Evolutionary conservation across 2,888 invertebrate species (phyloP).

Genomic region (Tachystola acroxantha): DNA sequence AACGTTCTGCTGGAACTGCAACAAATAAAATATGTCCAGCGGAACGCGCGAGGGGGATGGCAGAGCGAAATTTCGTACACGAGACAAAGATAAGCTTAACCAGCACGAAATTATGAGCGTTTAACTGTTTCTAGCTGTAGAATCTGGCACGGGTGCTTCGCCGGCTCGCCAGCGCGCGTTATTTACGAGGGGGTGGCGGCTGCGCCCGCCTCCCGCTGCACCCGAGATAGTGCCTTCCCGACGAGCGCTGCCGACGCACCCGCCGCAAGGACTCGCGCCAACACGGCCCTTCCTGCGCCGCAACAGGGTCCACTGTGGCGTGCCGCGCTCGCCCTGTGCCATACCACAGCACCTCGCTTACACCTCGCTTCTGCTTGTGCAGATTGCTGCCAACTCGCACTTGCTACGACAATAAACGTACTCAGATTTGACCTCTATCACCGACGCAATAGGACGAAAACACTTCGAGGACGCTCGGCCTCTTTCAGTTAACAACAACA

Average conservation of each 20-base stretch:
- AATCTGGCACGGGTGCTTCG: constrained; percentile 78
- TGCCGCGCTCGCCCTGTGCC: constrained; percentile 3
- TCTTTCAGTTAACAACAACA: constrained; percentile 42
- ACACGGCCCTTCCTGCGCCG: constrained; percentile 29
- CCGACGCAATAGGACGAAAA: constrained; percentile 47
- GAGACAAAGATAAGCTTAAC: constrained; percentile 78
- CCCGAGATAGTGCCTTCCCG: constrained; percentile 74
- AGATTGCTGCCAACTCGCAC: constrained; percentile 62
- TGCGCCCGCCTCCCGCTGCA: constrained; percentile 49
- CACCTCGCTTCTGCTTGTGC: constrained; percentile 64
- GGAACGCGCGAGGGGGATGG: constrained; percentile 67
- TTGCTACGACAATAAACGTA: constrained; percentile 37
- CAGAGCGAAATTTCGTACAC: constrained; percentile 70
- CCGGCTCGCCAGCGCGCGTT: constrained; percentile 77
- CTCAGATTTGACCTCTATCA: constrained; percentile 60
- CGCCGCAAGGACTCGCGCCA: constrained; percentile 23
- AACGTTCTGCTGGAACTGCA: constrained; percentile 63
- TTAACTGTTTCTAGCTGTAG: constrained; percentile 78
- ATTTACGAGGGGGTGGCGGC: constrained; percentile 71
- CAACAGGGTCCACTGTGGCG: constrained; percentile 21
- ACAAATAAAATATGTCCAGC: constrained; percentile 74
- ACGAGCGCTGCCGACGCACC: constrained; percentile 51
- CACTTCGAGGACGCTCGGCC: constrained; percentile 32
- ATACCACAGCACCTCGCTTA: constrained; percentile 41
- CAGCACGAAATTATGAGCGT: constrained; percentile 78